Base-by-base conservation (phyloP, 2,113 vertebrate species). In the Porphyrio hochstetteri region DNA sequence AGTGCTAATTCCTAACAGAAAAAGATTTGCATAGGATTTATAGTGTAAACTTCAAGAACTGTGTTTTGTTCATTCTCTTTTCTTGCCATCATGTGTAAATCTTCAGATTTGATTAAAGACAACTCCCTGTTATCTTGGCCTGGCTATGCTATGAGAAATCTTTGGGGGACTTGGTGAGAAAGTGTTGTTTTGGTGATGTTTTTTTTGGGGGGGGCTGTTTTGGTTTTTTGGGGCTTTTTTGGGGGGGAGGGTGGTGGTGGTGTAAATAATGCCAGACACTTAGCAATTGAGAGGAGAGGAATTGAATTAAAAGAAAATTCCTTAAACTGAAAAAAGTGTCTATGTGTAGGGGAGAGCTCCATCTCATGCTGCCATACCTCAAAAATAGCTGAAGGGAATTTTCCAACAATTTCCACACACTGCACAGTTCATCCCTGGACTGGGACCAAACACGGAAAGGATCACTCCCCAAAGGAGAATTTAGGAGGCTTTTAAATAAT, bases 381-480 rank as follows among this genome's bases (percentile, higher is more conserved):
- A 91, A 77, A 95, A 94, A 90, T 70, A 69, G 55, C 78, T 68
- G 59, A 80, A 85, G 60, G 52, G n/a, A 67, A 25, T 94, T 96
- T 96, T 88, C 63, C 64, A 88, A 5, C 28, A 11, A 24, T 60
- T 95, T 90, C 31, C 46, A 59, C 40, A 55, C 76, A 82, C 50
- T 1, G 31, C 13, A 72, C 50, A 55, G 21, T 70, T 93, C 63
- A 59, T 83, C 63, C 53, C 71, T 93, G 55, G 55, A 72, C 23
- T 88, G 55, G 28, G 33, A 88, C 63, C 85, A 86, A 70, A 61
- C 11, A 35, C 21, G 25, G 31, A 57, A 82, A 69, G 16, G 46
- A 67, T 88, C 19, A 50, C 35, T 77, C 19, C 50, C 56, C 29
- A 50, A 46, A 94, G 81, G 19, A 77, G 16, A 91, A 74, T 33